These are phyloP conservation scores for Gallinago jamesoni DNA, from an alignment of 2,113 vertebrate genomes.

Conservation along the genomic window DNA sequence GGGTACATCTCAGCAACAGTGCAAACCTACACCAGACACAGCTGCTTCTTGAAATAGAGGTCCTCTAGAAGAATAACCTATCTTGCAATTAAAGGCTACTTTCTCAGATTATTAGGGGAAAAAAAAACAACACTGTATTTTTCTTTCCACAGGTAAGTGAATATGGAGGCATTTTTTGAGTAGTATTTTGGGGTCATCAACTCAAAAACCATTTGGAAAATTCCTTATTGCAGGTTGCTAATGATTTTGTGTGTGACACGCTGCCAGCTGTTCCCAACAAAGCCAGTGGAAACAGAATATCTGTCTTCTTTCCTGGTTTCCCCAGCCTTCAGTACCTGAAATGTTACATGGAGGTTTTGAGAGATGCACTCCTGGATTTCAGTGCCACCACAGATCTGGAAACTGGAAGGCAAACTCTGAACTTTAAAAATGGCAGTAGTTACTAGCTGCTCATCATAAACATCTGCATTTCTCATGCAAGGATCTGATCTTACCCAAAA, in stretches of 20 bases:
- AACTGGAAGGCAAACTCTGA: neutral
- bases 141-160: neutral
- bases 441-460: neutral
- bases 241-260: neutral
- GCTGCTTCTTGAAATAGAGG: neutral
- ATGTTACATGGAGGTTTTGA: fast-evolving
- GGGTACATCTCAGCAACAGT: neutral
- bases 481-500: neutral
- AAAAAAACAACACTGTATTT: neutral
- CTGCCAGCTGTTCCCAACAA: neutral
- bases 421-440: neutral
- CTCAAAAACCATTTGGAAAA: neutral
- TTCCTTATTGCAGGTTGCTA: neutral
- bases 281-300: neutral
- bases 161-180: neutral
- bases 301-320: neutral
- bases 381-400: neutral
- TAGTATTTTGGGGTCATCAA: neutral
- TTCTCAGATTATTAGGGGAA: neutral
- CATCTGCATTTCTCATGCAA: neutral
- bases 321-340: neutral
- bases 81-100: neutral
- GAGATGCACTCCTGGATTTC: neutral
- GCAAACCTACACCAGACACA: neutral
- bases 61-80: neutral